Base-by-base conservation (phyloP, 2,797 vertebrate species). In the Alcedo quadribrachys region DNA sequence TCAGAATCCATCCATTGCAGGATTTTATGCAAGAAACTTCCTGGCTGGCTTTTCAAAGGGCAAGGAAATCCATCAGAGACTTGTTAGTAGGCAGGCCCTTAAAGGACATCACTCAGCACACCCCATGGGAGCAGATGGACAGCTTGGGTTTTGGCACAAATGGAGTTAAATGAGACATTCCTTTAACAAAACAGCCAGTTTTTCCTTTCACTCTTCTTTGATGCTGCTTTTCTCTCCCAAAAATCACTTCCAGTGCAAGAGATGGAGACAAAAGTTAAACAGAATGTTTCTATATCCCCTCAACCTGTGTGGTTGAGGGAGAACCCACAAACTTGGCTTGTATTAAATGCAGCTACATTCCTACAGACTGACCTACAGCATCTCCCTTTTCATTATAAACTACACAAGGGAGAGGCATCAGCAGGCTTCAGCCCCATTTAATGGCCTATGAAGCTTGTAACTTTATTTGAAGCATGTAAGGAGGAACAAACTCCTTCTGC, bases 11-110 rank as follows among this genome's bases (percentile, higher is more conserved):
- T 15, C 28, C 18, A 66, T 62, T 82, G 54, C 35, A 62, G 46
- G 43, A 88, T 73, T 81, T 88, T 33, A 79, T 5, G 37, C 45
- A 32, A 87, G 67, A 92, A 80, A 84, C 25, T 67, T 81, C 55
- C 63, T 40, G 33, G 28, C 35, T 73, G 40, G 55, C 83, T 86
- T 81, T 92, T 79, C 69, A 90, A 88, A 84, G 57, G 75, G 43
- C 91, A 40, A 0, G 0, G 51, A 62, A 74, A 77, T 57, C 55
- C 65, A 17, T 43, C 46, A 60, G 40, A 83, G 62, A 54, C n/a
- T 32, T 37, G 18, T 43, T 66, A 86, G 53, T 28, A 67, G 13
- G 54, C 25, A 70, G 48, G 21, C 6, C 76, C 58, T 88, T 40
- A 15, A 33, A 94, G 32, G 37, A 62, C 60, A 45, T 30, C 35